Evolutionary conservation across 2,888 invertebrate genomes (phyloP), one percentile per base, ranked within the genome.

Genomic region (Hypselothyrea guttata): DNA sequence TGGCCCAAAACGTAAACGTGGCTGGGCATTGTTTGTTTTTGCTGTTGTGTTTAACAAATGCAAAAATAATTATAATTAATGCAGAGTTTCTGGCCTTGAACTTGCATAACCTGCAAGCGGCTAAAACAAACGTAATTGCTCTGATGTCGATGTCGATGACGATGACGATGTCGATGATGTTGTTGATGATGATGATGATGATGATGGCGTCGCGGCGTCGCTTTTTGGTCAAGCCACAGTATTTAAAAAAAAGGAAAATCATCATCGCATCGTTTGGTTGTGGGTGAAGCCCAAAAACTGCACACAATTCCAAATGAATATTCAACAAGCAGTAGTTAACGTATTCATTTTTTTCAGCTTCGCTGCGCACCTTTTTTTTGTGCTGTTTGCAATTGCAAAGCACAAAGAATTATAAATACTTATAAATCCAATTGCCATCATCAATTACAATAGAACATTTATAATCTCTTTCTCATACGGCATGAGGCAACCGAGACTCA

Each of bases 21-120:
- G 22, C 54, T 61, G 48, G 38, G 35, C 44, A 58, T 59, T 65
- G 66, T 48, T 70, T 65, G 44, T 40, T 37, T 37, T 34, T 53
- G 45, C 38, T 60, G 59, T 40, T 62, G 64, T 68, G 78, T 56
- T 84, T 66, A 79, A 84, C 75, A 84, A 81, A 81, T 81, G 75
- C 75, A 81, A 82, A 75, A 74, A 81, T 84, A 83, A 81, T 82
- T 83, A 84, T 81, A 84, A 81, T 84, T 84, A 79, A 82, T 82
- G 85, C 81, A 82, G 85, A 82, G 71, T 58, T 81, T 83, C 59
- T 74, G 72, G 77, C 85, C 81, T 84, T 82, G 81, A 82, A 82
- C 85, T 84, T 82, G 85, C 82, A 72, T 81, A 79, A 79, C 78
- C 84, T 71, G 84, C 63, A 70, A 15, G 45, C 62, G 54, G 82